Evolutionary conservation across 1,140 invertebrate species (phyloP).

Genomic region (Pseudomyrmex dendroicus): DNA sequence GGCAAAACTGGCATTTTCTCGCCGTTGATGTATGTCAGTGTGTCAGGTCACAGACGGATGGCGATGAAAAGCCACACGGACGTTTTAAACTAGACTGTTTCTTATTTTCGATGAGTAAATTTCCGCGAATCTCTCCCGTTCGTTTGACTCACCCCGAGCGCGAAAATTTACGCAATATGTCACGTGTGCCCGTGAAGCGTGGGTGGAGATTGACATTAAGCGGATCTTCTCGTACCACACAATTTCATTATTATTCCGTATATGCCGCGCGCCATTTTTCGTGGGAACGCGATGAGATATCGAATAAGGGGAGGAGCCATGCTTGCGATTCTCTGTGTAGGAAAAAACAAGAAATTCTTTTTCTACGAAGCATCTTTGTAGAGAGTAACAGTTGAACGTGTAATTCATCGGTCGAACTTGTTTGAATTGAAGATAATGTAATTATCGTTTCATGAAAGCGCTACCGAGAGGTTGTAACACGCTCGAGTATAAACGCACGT

Average conservation of each 20-base stretch:
- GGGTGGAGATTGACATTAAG: conserved; percentile 37
- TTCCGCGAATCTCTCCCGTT: neutral
- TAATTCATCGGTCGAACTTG: neutral
- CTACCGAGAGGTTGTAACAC: neutral
- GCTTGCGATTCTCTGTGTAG: no score
- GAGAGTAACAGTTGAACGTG: conserved; percentile 6
- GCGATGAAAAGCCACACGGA: neutral
- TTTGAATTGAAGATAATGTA: neutral
- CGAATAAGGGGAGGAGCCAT: neutral
- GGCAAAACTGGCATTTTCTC: conserved; percentile 45
- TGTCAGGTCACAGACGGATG: neutral
- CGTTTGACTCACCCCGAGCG: neutral
- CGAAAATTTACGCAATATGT: conserved; percentile 48
- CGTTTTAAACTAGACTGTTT: conserved; percentile 9
- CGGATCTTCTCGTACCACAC: conserved; percentile 8
- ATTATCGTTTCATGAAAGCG: neutral
- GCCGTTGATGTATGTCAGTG: conserved; percentile 12
- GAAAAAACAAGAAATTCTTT: neutral
- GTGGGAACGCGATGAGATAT: conserved; percentile 24
- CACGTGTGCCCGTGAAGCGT: neutral
- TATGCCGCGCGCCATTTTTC: conserved; percentile 32
- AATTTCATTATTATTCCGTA: conserved; percentile 21
- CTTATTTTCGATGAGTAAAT: neutral
- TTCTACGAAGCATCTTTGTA: neutral
- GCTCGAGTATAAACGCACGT: no score